Conservation (phyloP, 2,113 vertebrate genomes). For the Percina caprodes region DNA sequence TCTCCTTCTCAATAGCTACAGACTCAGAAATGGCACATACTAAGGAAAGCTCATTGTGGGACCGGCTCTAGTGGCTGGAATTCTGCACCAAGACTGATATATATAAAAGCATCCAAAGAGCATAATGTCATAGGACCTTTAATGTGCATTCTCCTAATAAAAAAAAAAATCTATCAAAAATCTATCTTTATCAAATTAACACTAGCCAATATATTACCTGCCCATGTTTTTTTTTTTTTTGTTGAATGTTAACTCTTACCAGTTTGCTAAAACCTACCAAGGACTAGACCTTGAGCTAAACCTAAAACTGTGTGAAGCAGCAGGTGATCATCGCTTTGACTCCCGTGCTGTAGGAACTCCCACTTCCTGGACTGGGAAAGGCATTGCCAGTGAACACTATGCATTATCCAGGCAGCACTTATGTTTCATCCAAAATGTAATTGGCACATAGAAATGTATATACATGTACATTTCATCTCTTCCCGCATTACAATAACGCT, state of each 20-base stretch:
- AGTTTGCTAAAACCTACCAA: neutral
- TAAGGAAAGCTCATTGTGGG: no score
- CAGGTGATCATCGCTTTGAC: neutral
- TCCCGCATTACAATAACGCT: neutral
- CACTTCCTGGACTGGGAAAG: neutral
- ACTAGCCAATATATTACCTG: neutral
- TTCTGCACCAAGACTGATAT: no score
- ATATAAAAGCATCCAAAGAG: no score
- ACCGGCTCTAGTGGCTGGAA: no score
- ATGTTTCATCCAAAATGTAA: neutral
- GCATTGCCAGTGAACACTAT: neutral
- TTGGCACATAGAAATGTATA: neutral
- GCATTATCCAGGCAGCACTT: constrained; percentile 1
- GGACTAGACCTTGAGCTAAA: neutral
- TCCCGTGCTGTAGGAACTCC: neutral
- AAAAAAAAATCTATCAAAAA: no score
- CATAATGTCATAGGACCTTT: no score
- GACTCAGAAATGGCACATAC: no score
- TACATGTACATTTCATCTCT: neutral
- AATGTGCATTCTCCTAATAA: neutral
- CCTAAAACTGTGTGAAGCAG: neutral
- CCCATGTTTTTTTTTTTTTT: neutral
- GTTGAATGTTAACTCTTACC: neutral
- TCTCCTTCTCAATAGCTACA: no score
- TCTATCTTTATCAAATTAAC: no score